Evolutionary conservation across 2,797 vertebrate species (phyloP).

Genomic region (Thripadectes ignobilis): DNA sequence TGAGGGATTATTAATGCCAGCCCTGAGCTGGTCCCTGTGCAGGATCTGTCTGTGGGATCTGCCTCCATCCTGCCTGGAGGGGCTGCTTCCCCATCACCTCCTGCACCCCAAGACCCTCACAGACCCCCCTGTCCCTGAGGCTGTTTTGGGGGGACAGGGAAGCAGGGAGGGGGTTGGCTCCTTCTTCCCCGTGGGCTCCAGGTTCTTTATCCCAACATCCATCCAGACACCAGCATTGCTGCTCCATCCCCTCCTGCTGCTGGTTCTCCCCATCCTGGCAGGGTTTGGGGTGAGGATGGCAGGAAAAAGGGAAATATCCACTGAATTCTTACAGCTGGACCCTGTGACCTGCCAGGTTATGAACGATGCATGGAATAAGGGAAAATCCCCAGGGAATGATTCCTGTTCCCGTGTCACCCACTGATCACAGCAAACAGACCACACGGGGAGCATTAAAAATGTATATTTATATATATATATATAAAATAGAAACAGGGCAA

Average conservation of each 20-base stretch:
- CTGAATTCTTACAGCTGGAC: rapidly evolving
- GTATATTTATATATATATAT: not conserved
- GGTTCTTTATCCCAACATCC: not conserved
- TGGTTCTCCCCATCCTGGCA: not conserved
- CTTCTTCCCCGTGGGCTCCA: not conserved
- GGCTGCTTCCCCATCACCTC: too few relatives aligned
- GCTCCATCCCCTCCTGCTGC: not conserved
- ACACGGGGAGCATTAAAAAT: not conserved
- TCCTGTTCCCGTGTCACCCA: rapidly evolving
- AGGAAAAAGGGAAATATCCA: not conserved
- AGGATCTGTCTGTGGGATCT: not conserved
- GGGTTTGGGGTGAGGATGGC: not conserved
- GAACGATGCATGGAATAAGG: not conserved
- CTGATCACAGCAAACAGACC: not conserved
- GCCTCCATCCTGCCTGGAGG: rapidly evolving
- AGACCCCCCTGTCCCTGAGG: not conserved
- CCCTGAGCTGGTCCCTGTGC: not conserved
- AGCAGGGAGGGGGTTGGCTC: rapidly evolving
- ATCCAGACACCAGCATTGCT: not conserved
- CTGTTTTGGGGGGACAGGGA: not conserved
- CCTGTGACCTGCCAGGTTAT: rapidly evolving
- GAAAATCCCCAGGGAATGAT: not conserved
- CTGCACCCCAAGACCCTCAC: not conserved
- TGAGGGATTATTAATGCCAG: not conserved
- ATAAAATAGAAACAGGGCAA: not conserved